A percentile compares a stretch with the other conserved stretches of the same genome.
phyloP scores from a whole-genome alignment of 2,113 vertebrate genomes.

The rabbit (Oryctolagus cuniculus) region DNA sequence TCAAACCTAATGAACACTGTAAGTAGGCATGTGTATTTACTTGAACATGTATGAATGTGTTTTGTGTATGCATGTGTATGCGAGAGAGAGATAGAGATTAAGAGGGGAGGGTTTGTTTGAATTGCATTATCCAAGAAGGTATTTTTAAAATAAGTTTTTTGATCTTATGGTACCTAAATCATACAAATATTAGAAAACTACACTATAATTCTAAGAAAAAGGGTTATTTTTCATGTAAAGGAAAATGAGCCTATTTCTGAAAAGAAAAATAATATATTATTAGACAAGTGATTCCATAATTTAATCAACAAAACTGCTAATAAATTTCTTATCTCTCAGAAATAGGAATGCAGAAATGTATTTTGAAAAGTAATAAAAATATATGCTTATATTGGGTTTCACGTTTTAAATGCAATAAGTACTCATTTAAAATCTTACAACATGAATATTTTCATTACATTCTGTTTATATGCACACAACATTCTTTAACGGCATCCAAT shows the following conservation, averaged over 20 bases:
- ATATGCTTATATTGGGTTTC: neutral
- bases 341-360: slow-evolving; percentile 9
- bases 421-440: slow-evolving; percentile 27
- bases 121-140: neutral
- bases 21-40: neutral
- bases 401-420: slow-evolving; percentile 48
- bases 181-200: neutral
- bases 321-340: slow-evolving; percentile 44
- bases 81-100: neutral
- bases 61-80: accelerated
- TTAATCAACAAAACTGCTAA: slow-evolving; percentile 60
- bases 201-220: neutral
- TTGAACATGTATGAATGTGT: too few species aligned
- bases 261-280: slow-evolving; percentile 13
- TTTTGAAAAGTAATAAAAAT: slow-evolving; percentile 63
- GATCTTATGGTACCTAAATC: neutral
- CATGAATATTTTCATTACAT: neutral
- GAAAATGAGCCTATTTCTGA: neutral
- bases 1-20: neutral
- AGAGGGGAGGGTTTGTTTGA: neutral
- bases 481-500: neutral
- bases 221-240: neutral
- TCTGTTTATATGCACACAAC: neutral
- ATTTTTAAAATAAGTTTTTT: neutral
- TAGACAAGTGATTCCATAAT: neutral